A percentile compares a stretch with the other conserved stretches of the same genome.
These are phyloP conservation scores for Gallinago jamesoni DNA, from an alignment of 2,113 vertebrate species.

Conservation along the genomic window DNA sequence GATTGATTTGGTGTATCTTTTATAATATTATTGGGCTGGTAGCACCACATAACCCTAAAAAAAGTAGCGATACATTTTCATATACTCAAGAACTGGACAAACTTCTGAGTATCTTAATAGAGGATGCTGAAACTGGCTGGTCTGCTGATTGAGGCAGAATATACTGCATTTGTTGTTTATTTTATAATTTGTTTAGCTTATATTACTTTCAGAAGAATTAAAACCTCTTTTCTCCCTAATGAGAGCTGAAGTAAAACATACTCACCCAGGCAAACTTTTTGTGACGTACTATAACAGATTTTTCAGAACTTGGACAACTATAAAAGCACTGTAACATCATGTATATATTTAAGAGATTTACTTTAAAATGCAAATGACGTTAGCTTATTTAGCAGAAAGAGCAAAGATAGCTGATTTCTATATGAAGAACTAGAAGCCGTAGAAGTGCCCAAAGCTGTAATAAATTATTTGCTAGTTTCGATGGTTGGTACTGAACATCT, in stretches of 20 bases:
- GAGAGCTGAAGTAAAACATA: neutral
- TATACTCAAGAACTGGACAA: neutral
- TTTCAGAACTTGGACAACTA: neutral
- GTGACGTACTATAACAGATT: neutral
- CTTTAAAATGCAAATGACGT: neutral
- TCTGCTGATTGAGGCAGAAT: neutral
- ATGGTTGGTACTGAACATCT: neutral
- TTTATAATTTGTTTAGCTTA: neutral
- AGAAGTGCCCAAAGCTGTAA: neutral
- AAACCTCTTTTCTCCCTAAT: neutral
- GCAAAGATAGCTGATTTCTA: fast-evolving
- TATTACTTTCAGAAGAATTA: neutral
- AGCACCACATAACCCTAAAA: neutral
- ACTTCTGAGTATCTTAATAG: neutral
- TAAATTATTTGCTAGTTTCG: neutral
- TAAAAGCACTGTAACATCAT: neutral
- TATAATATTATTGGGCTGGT: neutral
- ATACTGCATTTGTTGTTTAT: neutral
- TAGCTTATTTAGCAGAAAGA: neutral
- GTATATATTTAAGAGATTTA: neutral
- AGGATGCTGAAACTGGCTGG: neutral
- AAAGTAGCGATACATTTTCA: neutral
- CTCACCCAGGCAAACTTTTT: neutral
- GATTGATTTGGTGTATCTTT: neutral
- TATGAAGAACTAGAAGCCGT: neutral